Evolutionary conservation across 2,797 vertebrate species (phyloP).

Genomic region (Hippopotamyrus pictus): DNA sequence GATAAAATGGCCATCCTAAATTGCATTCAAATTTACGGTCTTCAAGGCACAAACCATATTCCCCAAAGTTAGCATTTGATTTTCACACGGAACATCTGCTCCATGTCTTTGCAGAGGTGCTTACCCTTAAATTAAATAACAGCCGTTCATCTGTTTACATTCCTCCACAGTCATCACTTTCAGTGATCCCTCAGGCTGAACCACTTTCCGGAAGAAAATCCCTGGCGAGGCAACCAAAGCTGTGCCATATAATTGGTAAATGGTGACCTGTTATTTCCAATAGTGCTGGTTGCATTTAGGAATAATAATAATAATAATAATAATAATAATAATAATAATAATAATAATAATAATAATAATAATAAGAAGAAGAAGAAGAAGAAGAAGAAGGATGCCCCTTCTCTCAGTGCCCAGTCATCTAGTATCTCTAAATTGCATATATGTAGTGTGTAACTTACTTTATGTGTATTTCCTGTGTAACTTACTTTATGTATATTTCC

Average conservation of each 20-base stretch:
- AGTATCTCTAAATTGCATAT: background rate
- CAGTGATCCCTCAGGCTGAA: background rate
- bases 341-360: background rate
- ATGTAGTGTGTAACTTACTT: background rate
- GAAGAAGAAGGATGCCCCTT: background rate
- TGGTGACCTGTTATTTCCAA: background rate
- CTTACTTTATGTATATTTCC: background rate
- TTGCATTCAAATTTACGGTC: background rate
- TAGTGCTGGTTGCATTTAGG: background rate
- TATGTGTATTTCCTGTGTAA: background rate
- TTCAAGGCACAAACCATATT: background rate
- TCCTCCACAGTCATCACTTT: background rate
- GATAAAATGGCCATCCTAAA: background rate
- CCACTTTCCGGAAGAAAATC: background rate
- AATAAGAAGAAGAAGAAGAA: background rate
- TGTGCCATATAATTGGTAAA: background rate
- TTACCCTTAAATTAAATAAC: background rate
- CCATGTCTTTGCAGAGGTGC: background rate
- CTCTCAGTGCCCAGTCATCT: background rate
- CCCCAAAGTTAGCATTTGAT: background rate
- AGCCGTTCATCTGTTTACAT: background rate
- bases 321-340: background rate
- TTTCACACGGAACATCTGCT: conserved; percentile 3
- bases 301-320: background rate
- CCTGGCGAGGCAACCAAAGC: background rate